Evolutionary conservation across 2,888 invertebrate genomes (phyloP), one percentile per base, ranked within the genome.

Genomic region (Siphonodentalium dalli): DNA sequence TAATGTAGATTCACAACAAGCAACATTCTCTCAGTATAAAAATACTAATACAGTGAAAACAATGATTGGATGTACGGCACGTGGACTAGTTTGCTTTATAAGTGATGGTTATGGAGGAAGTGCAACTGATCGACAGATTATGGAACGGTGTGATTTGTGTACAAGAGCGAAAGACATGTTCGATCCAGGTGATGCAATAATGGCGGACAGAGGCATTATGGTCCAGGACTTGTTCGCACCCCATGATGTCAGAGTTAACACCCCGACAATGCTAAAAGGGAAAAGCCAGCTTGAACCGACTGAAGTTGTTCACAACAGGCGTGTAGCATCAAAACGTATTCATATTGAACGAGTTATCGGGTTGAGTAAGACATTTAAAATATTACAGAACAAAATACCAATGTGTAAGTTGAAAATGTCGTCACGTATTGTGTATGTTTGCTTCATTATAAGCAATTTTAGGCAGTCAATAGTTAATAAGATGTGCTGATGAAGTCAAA

Each of bases 191-290:
- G 59, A 62, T 41, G 46, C 51, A 24, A 53, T 61, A 9, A 65
- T 65, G 60, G 56, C 59, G 15, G 64, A 64, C 29, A 33, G 63
- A 23, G 61, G 65, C 8, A 58, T 65, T n/a, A 63, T 63, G 58
- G 60, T 65, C 11, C 65, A 65, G 40, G 65, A 65, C 38, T 29
- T 61, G 18, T 61, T 65, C 58, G 65, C 62, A 18, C 26, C n/a
- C 9, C 35, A 52, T 21, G 53, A 60, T 57, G 55, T 60, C 6
- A 18, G 24, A 31, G 59, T 64, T 26, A 64, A 62, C 39, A 64
- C 59, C 11, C 64, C 61, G 9, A 58, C 62, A 11, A 52, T 60
- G 52, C 38, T 63, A 8, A 50, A 56, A 39, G 61, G 64, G 9
- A 62, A 59, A 54, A 49, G 39, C 13, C 64, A 65, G 37, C 46